A percentile compares a stretch with the other conserved stretches of the same genome.
Conservation (phyloP, 2,113 vertebrate genomes). For the Elephantulus edwardii region DNA sequence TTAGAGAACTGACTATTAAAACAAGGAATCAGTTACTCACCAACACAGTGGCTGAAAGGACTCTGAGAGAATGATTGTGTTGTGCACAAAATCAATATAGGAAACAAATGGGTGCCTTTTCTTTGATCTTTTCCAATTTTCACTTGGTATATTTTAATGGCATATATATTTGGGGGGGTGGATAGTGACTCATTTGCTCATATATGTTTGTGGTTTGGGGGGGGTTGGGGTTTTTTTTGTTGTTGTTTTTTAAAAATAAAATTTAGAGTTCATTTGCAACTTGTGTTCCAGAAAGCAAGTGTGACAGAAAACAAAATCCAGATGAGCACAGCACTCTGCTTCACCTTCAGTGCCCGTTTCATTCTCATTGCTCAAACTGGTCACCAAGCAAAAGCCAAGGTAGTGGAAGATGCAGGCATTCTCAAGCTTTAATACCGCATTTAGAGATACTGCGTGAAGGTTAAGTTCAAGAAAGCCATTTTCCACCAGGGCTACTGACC, state of each 20-base stretch:
- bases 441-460: conserved; percentile 66
- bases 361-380: conserved; percentile 50
- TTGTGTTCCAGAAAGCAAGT: neutral
- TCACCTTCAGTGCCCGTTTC: neutral
- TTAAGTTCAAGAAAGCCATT: conserved; percentile 56
- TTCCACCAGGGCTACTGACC: conserved; percentile 64
- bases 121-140: conserved; percentile 40
- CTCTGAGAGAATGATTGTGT: conserved; percentile 71
- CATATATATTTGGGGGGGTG: too few relatives aligned
- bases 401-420: conserved; percentile 66
- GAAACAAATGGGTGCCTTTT: neutral
- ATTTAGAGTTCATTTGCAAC: conserved; percentile 22
- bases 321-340: conserved; percentile 27
- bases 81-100: conserved; percentile 19
- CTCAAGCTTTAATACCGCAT: conserved; percentile 76
- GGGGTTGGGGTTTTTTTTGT: too few relatives aligned
- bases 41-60: conserved; percentile 41
- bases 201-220: too few relatives aligned
- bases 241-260: too few relatives aligned
- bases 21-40: conserved; percentile 79
- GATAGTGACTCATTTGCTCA: neutral
- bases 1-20: conserved; percentile 82
- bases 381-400: conserved; percentile 43
- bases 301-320: conserved; percentile 29
- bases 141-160: neutral